phyloP scores from a whole-genome alignment of 2,113 vertebrate genomes.

The Thamnaconus septentrionalis region DNA sequence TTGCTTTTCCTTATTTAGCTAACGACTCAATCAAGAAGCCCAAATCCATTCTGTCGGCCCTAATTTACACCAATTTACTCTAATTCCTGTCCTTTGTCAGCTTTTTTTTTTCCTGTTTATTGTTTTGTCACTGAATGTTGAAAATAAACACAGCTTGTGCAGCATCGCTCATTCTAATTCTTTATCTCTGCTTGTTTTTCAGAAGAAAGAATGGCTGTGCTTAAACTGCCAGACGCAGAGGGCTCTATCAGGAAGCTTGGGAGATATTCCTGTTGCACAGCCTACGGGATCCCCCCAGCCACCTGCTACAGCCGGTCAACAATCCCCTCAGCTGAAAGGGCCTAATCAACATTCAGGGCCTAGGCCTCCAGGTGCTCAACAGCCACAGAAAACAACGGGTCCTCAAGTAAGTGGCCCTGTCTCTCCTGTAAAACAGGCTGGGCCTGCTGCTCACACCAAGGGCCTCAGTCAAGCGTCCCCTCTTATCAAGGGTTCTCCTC shows the following conservation, averaged over 20 bases:
- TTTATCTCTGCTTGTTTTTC: constrained; percentile 70
- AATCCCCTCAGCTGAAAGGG: constrained; percentile 68
- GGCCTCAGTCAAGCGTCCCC: constrained; percentile 61
- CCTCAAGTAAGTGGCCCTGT: constrained; percentile 75
- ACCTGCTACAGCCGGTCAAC: constrained; percentile 71
- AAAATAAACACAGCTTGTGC: background rate
- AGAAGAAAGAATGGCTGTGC: constrained; percentile 99
- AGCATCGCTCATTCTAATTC: constrained; percentile 15
- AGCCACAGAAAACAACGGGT: constrained; percentile 73
- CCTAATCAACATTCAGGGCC: constrained; percentile 70
- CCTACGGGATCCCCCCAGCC: constrained; percentile 77
- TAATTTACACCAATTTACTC: background rate
- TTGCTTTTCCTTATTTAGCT: constrained; percentile 3
- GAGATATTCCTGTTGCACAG: constrained; percentile 79
- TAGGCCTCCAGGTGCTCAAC: constrained; percentile 68
- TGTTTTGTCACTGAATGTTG: background rate
- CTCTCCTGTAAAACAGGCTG: constrained; percentile 78
- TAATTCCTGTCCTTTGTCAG: background rate
- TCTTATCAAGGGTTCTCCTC: constrained; percentile 74
- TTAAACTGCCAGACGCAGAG: constrained; percentile 99
- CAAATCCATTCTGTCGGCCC: no score
- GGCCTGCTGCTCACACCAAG: constrained; percentile 74
- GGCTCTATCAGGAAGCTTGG: constrained; percentile 90
- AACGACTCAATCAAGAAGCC: no score
- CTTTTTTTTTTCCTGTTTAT: background rate